Base-by-base conservation (phyloP, 2,888 invertebrate genomes). In the Mesochorus sp. region DNA sequence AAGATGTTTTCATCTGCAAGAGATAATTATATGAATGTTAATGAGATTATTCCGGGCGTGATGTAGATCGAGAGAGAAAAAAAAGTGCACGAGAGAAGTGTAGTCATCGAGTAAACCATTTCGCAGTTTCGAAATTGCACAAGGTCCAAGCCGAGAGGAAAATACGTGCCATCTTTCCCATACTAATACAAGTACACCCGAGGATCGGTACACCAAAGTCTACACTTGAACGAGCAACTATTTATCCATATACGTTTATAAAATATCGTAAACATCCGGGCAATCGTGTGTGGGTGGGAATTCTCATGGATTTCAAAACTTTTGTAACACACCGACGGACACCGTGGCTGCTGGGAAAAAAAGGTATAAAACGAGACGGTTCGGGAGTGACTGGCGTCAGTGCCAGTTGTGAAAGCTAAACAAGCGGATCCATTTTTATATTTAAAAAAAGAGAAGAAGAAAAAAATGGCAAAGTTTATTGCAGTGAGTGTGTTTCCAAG, bases 241-340 rank as follows among this genome's bases (percentile, higher is more conserved):
- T n/a, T n/a, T n/a, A n/a, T n/a, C n/a, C n/a, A n/a, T n/a, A 6
- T 3, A 67, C 81, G 76, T 80, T 81, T n/a, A n/a, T n/a, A 80
- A 81, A 81, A 82, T 83, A 87, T 84, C 82, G 83, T 86, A 84
- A 87, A 86, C 86, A 85, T 87, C 87, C 85, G 84, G n/a, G 59
- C 73, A 53, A 78, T 79, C 79, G 64, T 80, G n/a, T n/a, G 76
- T 55, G 79, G 24, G 24, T 62, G 81, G 79, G 79, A 77, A 79
- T 86, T 88, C 87, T 70, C 88, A 86, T 82, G 71, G 70, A 71
- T 89, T 85, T 85, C 86, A 83, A 83, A 85, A 88, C 66, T 8
- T 73, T 34, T 10, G 51, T 51, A 24, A 62, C 34, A 39, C 42
- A 47, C 42, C 10, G 1, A 61, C 19, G 42, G 26, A 42, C 26